Conservation (phyloP, 2,888 invertebrate species). For the Odontocerum albicorne region DNA sequence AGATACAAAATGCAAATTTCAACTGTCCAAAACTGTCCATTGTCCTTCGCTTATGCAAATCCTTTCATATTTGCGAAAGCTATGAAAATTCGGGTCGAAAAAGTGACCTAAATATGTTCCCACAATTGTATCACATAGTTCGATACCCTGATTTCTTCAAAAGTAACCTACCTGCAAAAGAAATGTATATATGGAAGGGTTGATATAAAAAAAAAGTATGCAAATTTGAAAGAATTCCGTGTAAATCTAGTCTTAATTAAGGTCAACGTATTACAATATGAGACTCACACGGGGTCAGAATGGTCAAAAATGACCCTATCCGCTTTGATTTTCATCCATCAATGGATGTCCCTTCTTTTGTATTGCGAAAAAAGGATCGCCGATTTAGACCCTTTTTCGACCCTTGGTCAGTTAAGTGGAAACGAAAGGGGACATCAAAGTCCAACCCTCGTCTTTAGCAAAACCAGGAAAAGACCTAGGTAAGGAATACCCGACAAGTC, state of each 20-base stretch:
- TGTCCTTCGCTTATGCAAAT: conserved; percentile 19
- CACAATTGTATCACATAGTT: conserved; percentile 21
- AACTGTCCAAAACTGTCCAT: conserved; percentile 26
- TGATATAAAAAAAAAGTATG: conserved; percentile 9
- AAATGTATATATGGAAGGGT: conserved; percentile 2
- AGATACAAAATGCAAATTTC: conserved; percentile 23
- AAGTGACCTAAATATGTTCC: conserved; percentile 19
- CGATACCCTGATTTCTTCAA: conserved; percentile 17
- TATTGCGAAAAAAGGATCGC: conserved; percentile 5
- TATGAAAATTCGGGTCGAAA: conserved; percentile 3
- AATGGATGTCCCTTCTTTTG: conserved; percentile 25
- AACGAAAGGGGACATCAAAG: conserved; percentile 7
- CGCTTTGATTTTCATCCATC: conserved; percentile 18
- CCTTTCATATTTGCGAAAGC: conserved; percentile 16
- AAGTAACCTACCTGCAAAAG: conserved; percentile 13
- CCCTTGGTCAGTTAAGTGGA: conserved; percentile 31
- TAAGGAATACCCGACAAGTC: no score
- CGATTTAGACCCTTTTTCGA: conserved; percentile 19
- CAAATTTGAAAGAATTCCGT: conserved; percentile 11
- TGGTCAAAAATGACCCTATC: conserved; percentile 29
- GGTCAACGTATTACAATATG: conserved; percentile 24
- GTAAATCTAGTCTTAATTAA: conserved; percentile 29
- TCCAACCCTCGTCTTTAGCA: conserved; percentile 7
- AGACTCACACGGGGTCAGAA: conserved; percentile 22
- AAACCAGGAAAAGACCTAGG: conserved; percentile 6